Evolutionary conservation across 2,797 vertebrate species (phyloP).

Genomic region (Coluber constrictor): DNA sequence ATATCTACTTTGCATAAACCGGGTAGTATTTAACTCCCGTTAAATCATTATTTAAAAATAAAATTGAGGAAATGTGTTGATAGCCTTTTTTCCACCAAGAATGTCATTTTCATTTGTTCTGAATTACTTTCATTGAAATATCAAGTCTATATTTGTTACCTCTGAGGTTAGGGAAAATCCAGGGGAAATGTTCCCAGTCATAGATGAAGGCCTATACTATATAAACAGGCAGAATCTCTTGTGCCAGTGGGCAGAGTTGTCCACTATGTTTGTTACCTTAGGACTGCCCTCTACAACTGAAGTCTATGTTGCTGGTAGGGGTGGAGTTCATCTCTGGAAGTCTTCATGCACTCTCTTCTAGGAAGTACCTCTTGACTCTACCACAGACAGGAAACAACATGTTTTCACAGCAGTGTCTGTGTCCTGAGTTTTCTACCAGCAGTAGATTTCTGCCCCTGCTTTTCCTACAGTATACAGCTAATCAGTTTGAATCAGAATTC

Average conservation of each 20-base stretch:
- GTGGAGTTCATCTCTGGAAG: constrained; percentile 49
- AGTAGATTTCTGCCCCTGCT: constrained; percentile 50
- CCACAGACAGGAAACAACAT: constrained; percentile 51
- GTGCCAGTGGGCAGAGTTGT: neutral
- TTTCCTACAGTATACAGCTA: constrained; percentile 49
- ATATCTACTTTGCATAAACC: neutral
- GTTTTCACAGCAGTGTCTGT: constrained; percentile 49
- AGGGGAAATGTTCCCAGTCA: constrained; percentile 30
- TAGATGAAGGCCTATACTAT: constrained; percentile 1
- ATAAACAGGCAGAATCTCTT: constrained; percentile 36
- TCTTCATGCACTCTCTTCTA: constrained; percentile 41
- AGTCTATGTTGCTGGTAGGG: constrained; percentile 32
- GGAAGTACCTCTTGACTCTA: constrained; percentile 52
- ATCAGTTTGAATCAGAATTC: constrained; percentile 36
- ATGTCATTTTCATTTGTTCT: neutral
- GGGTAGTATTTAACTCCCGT: neutral
- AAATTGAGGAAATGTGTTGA: neutral
- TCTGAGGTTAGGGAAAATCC: constrained; percentile 37
- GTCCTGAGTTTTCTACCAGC: constrained; percentile 21
- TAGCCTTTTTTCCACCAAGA: neutral
- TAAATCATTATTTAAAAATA: neutral
- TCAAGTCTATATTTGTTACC: constrained; percentile 38
- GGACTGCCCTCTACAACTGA: constrained; percentile 24
- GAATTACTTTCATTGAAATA: constrained; percentile 31
- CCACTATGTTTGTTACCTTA: neutral